Evolutionary conservation across 2,888 invertebrate species (phyloP).

Genomic region (Girardia tigrina): DNA sequence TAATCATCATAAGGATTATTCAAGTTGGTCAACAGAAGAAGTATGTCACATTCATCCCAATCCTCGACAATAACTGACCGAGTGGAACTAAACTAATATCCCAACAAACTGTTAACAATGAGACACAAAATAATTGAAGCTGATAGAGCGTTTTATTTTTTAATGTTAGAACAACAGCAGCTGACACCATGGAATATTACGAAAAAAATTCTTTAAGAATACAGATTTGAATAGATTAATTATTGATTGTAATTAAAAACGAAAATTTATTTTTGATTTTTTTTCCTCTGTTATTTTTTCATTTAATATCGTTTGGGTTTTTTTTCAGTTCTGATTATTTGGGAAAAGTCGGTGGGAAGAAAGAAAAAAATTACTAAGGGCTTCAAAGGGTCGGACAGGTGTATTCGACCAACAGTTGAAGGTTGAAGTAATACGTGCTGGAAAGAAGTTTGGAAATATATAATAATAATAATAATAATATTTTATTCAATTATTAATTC

Average conservation of each 20-base stretch:
- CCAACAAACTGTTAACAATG: neutral
- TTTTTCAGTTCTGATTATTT: too few relatives aligned
- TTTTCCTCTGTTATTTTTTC: too few relatives aligned
- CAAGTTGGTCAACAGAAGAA: conserved; percentile 18
- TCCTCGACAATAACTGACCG: conserved; percentile 23
- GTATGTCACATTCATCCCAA: neutral
- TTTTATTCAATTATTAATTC: too few relatives aligned
- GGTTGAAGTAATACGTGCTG: too few relatives aligned
- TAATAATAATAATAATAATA: too few relatives aligned
- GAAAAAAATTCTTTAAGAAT: conserved; percentile 7
- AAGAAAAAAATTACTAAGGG: too few relatives aligned
- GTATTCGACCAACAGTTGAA: too few relatives aligned
- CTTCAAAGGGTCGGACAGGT: too few relatives aligned
- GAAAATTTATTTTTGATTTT: too few relatives aligned
- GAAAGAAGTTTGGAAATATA: too few relatives aligned
- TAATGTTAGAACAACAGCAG: conserved; percentile 1
- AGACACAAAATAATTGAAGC: conserved; percentile 17
- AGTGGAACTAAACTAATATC: conserved; percentile 17
- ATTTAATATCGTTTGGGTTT: too few relatives aligned
- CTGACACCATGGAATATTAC: conserved; percentile 17
- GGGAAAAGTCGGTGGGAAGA: too few relatives aligned
- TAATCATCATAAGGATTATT: conserved; percentile 23
- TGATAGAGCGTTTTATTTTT: conserved; percentile 23
- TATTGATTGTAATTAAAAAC: conserved; percentile 11
- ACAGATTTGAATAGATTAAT: neutral